These are phyloP conservation scores for Rhagonycha fulva DNA, from an alignment of 2,888 invertebrate species.

Conservation along the genomic window DNA sequence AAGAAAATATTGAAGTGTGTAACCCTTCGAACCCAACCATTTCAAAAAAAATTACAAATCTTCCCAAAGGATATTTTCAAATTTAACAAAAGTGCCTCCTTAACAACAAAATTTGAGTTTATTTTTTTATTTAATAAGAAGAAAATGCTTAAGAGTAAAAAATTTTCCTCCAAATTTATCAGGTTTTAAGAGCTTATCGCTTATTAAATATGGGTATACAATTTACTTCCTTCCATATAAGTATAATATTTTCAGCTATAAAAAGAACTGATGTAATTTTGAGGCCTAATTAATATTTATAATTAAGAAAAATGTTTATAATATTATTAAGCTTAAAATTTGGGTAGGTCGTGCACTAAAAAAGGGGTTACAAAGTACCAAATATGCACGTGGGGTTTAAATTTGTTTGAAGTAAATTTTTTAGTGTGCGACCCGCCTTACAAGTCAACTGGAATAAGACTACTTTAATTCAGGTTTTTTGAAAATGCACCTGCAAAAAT, in stretches of 20 bases:
- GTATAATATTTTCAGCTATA: not conserved
- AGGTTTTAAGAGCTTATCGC: not conserved
- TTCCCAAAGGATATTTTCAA: not conserved
- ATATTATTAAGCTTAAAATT: not conserved
- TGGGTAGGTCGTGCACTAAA: not conserved
- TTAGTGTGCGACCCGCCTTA: not conserved
- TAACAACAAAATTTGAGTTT: not conserved
- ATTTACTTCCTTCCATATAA: not conserved
- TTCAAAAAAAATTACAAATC: not conserved
- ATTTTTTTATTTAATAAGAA: not conserved
- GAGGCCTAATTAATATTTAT: slow-evolving; percentile 12
- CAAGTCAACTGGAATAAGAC: too few species aligned
- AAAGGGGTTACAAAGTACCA: not conserved
- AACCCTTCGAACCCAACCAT: not conserved
- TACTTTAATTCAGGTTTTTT: not conserved
- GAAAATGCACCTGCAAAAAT: not conserved
- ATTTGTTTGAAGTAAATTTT: not conserved
- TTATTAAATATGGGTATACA: not conserved
- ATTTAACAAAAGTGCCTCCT: not conserved
- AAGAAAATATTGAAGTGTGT: not conserved
- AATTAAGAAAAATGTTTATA: slow-evolving; percentile 1
- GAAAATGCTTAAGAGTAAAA: not conserved
- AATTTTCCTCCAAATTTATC: not conserved
- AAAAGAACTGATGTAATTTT: slow-evolving; percentile 2
- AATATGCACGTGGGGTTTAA: not conserved